phyloP scores from a whole-genome alignment of 2,888 invertebrate genomes.

The Nemotelus nigrinus region DNA sequence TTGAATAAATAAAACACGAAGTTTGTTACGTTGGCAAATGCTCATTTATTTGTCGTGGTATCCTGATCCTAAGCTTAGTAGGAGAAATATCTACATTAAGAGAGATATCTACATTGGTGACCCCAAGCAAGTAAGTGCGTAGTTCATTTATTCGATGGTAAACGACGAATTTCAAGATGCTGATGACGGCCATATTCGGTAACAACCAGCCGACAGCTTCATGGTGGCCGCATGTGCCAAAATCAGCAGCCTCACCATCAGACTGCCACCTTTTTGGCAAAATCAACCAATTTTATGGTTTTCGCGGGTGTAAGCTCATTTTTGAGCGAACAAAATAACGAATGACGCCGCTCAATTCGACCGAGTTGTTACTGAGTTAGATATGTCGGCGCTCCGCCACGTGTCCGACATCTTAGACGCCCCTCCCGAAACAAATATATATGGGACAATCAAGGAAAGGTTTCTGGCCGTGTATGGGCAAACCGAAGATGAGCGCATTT shows the following conservation, averaged over 20 bases:
- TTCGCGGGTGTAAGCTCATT: not conserved
- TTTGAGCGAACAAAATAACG: not conserved
- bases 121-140: no score
- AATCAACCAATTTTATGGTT: constrained; percentile 1
- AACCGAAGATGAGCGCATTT: not conserved
- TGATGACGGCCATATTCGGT: not conserved
- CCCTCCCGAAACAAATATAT: not conserved
- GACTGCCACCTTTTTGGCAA: constrained; percentile 5
- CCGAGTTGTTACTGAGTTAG: constrained; percentile 10
- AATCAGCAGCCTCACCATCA: not conserved
- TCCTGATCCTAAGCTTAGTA: no score
- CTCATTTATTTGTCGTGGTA: no score
- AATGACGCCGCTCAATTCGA: not conserved
- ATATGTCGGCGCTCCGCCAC: not conserved
- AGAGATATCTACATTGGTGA: no score
- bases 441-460: not conserved
- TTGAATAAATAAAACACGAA: no score
- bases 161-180: constrained; percentile 10
- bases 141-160: no score
- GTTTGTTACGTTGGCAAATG: no score
- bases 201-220: not conserved
- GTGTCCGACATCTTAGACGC: not conserved
- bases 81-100: no score
- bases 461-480: not conserved
- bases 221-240: not conserved